Percentiles rank a stretch among this genome's conserved stretches.
phyloP scores from a whole-genome alignment of 2,113 vertebrate genomes.

The Phodopus roborovskii region DNA sequence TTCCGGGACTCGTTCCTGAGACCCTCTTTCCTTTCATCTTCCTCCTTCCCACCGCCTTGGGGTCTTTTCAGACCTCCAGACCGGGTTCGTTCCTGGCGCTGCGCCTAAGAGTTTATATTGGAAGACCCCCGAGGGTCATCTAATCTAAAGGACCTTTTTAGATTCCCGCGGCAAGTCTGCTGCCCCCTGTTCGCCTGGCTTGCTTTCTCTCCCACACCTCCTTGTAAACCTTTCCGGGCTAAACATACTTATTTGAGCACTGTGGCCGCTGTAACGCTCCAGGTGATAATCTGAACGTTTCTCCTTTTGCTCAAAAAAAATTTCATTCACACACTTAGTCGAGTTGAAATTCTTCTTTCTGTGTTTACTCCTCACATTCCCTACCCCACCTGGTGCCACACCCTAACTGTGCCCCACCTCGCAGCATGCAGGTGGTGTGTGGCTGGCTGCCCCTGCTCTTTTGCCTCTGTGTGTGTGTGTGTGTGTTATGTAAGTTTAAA shows the following conservation, averaged over 20 bases:
- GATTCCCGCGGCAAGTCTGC: not conserved
- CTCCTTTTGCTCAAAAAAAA: not conserved
- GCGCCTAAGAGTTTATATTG: not conserved
- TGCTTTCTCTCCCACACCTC: not conserved
- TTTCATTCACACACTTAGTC: not conserved
- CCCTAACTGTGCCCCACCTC: not conserved
- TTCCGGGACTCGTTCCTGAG: accelerated
- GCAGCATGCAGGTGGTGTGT: not conserved
- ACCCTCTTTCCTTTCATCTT: accelerated
- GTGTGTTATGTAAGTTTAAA: not conserved
- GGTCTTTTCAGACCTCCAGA: not conserved
- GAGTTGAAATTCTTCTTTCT: not conserved
- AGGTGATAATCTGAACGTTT: not conserved
- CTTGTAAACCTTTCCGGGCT: not conserved
- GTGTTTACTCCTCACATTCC: not conserved
- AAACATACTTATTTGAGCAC: not conserved
- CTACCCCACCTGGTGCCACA: not conserved
- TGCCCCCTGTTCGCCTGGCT: not conserved
- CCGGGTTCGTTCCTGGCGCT: not conserved
- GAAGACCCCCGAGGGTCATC: not conserved
- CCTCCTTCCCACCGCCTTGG: not conserved
- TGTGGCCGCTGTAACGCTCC: not conserved
- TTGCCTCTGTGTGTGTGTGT: not conserved
- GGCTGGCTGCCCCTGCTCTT: not conserved
- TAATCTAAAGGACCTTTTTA: not conserved